Evolutionary conservation across 2,797 vertebrate genomes (phyloP).

Genomic region (Labroides dimidiatus): DNA sequence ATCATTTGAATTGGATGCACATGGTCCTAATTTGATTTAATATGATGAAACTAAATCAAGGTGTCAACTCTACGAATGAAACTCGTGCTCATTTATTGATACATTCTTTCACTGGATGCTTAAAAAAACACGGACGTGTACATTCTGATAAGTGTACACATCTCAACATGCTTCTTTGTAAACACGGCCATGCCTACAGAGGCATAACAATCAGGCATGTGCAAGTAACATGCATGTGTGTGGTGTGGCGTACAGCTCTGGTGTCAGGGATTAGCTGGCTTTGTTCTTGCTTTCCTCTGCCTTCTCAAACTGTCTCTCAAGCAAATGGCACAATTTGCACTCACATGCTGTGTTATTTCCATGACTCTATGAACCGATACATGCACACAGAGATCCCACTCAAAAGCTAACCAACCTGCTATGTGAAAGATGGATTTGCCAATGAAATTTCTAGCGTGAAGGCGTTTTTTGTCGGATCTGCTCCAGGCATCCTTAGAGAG

Average conservation of each 20-base stretch:
- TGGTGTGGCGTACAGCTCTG: constrained; percentile 10
- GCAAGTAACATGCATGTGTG: constrained; percentile 8
- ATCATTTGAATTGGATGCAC: background rate
- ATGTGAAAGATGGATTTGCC: constrained; percentile 5
- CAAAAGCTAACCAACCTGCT: constrained; percentile 24
- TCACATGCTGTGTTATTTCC: background rate
- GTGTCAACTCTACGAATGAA: background rate
- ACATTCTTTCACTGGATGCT: too few relatives aligned
- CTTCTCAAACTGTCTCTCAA: constrained; percentile 16
- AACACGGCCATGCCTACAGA: background rate
- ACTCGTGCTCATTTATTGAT: background rate
- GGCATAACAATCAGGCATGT: background rate
- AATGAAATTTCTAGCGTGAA: background rate
- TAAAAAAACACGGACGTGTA: too few relatives aligned
- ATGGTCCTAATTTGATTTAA: background rate
- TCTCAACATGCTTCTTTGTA: background rate
- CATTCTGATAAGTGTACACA: too few relatives aligned
- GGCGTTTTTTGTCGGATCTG: background rate
- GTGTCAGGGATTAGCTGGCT: constrained; percentile 33
- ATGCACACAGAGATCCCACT: constrained; percentile 14
- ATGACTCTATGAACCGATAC: background rate
- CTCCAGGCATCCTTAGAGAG: background rate
- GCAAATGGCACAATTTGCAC: constrained; percentile 10
- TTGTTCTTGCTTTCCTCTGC: constrained; percentile 13
- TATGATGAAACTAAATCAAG: background rate